phyloP scores from a whole-genome alignment of 1,140 invertebrate species.

The Cotesia vestalis region DNA sequence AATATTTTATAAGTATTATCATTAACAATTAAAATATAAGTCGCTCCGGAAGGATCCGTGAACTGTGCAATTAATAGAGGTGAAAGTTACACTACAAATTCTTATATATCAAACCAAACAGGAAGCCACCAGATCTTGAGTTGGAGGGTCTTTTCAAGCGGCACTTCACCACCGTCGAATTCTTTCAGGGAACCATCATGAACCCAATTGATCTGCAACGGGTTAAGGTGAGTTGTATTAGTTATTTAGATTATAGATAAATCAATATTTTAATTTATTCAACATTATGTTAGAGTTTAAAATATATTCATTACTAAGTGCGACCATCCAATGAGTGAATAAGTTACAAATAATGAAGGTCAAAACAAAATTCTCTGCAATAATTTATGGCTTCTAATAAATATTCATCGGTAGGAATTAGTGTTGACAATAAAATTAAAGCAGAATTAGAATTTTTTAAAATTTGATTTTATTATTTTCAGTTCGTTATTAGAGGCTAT shows the following conservation, averaged over 20 bases:
- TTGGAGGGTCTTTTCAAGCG: constrained; percentile 99
- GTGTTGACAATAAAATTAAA: too few species aligned
- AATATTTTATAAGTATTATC: not conserved
- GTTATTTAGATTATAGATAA: not conserved
- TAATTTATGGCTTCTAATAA: too few species aligned
- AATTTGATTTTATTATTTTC: too few species aligned
- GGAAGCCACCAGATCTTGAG: constrained; percentile 95
- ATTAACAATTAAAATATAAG: not conserved
- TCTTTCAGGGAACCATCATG: constrained; percentile 99
- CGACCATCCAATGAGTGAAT: too few species aligned
- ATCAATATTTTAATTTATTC: not conserved
- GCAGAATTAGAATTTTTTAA: too few species aligned
- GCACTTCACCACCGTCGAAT: constrained; percentile 99
- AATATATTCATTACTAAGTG: too few species aligned
- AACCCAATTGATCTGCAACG: constrained; percentile 98
- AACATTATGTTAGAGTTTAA: not conserved
- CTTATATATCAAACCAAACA: constrained; percentile 59
- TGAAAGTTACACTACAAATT: constrained; percentile 37
- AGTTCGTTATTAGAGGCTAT: too few species aligned
- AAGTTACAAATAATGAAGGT: too few species aligned
- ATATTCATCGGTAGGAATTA: too few species aligned
- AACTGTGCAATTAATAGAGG: constrained; percentile 11
- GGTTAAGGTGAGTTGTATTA: constrained; percentile 87
- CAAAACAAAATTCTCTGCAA: too few species aligned
- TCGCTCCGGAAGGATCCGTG: constrained; percentile 3